phyloP scores from a whole-genome alignment of 2,797 vertebrate genomes.

The Epinephelus coioides region DNA sequence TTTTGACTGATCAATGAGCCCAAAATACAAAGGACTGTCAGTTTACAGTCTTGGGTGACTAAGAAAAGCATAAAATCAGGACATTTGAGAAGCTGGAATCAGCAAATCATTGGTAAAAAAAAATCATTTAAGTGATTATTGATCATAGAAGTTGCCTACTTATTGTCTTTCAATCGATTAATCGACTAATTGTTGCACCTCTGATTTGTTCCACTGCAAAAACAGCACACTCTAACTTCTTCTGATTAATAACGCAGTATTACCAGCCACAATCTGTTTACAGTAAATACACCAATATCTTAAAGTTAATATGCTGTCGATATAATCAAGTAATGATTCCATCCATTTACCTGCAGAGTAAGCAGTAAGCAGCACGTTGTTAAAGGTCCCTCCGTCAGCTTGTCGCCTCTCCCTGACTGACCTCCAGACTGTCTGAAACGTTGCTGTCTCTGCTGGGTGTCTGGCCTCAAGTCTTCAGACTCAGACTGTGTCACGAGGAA shows the following conservation, averaged over 20 bases:
- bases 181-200: neutral
- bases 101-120: too few relatives aligned
- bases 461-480: conserved; percentile 42
- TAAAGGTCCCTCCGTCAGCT: conserved; percentile 6
- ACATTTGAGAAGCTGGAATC: neutral
- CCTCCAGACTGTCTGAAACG: conserved; percentile 65
- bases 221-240: neutral
- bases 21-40: neutral
- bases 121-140: too few relatives aligned
- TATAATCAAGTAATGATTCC: too few relatives aligned
- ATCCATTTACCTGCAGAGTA: conserved; percentile 31
- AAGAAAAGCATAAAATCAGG: neutral
- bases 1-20: neutral
- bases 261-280: fast-evolving
- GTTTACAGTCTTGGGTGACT: fast-evolving
- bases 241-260: neutral
- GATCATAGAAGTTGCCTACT: too few relatives aligned
- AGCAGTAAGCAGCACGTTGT: neutral
- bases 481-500: conserved; percentile 32
- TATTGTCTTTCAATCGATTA: too few relatives aligned
- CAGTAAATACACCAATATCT: neutral
- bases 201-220: neutral
- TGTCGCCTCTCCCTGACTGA: conserved; percentile 36
- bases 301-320: neutral
- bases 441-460: conserved; percentile 37